A percentile compares a stretch with the other conserved stretches of the same genome.
phyloP scores from a whole-genome alignment of 2,113 vertebrate genomes.

The Talpa occidentalis region DNA sequence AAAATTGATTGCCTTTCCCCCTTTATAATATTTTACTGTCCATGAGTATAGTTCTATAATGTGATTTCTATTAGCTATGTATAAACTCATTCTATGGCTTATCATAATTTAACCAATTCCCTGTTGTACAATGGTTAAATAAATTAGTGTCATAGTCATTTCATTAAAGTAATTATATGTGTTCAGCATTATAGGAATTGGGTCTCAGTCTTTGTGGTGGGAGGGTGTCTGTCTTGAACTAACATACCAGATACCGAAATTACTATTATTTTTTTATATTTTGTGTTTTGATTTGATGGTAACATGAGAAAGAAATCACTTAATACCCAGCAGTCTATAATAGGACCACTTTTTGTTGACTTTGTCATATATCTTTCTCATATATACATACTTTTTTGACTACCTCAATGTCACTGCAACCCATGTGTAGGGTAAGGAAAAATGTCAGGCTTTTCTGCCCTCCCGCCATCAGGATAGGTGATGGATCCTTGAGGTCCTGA shows the following conservation, averaged over 20 bases:
- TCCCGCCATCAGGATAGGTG: too few species aligned
- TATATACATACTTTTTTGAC: background rate
- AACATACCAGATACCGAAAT: background rate
- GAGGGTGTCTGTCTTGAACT: background rate
- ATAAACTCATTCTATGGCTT: background rate
- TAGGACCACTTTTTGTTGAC: background rate
- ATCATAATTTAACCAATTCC: background rate
- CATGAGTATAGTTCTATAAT: background rate
- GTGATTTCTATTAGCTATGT: background rate
- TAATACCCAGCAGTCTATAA: background rate
- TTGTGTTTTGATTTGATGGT: slow-evolving; percentile 14
- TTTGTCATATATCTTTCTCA: background rate
- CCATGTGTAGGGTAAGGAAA: too few species aligned
- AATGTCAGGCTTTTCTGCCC: too few species aligned
- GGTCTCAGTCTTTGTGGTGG: background rate
- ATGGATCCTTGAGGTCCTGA: too few species aligned
- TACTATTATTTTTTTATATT: background rate
- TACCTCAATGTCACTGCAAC: background rate
- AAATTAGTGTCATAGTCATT: background rate
- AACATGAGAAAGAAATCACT: background rate
- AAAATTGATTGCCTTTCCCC: background rate
- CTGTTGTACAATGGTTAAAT: background rate
- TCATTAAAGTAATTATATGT: background rate
- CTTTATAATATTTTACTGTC: background rate
- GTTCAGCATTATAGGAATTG: slow-evolving; percentile 28